Percentiles rank a stretch among this genome's conserved stretches.
These are phyloP conservation scores for Burhinus bistriatus DNA, from an alignment of 2,113 vertebrate genomes.

Conservation along the genomic window DNA sequence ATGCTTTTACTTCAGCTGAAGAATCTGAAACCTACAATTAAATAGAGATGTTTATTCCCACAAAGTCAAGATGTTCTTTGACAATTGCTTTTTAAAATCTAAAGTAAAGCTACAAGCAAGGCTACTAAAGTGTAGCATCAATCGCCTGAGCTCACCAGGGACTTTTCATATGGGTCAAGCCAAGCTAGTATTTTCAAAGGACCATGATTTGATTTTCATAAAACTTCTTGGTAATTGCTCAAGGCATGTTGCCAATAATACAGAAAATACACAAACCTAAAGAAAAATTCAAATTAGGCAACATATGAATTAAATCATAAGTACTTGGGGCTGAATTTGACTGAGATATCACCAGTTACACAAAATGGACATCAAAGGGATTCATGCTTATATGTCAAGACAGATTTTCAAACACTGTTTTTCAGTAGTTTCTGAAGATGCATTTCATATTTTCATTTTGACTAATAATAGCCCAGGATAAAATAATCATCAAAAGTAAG, in stretches of 20 bases:
- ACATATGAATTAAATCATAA: not conserved
- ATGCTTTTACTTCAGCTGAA: constrained; percentile 79
- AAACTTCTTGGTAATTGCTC: not conserved
- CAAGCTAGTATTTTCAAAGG: constrained; percentile 11
- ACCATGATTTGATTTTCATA: not conserved
- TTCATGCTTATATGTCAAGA: not conserved
- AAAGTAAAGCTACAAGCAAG: not conserved
- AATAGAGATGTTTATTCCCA: constrained; percentile 10
- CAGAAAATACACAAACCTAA: not conserved
- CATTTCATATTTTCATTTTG: not conserved
- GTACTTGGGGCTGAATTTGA: not conserved
- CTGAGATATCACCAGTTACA: not conserved
- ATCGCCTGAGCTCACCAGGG: not conserved
- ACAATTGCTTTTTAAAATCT: not conserved
- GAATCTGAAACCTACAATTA: constrained; percentile 75
- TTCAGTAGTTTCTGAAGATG: not conserved
- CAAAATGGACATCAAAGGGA: not conserved
- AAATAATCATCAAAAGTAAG: not conserved
- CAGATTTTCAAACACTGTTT: not conserved
- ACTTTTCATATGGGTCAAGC: not conserved
- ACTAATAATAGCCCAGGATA: not conserved
- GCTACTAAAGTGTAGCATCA: not conserved
- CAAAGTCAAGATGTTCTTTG: not conserved
- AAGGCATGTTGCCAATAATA: not conserved
- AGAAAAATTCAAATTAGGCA: not conserved